Evolutionary conservation across 2,888 invertebrate genomes (phyloP), one percentile per base, ranked within the genome.

Genomic region (Phanerotoma sp.): DNA sequence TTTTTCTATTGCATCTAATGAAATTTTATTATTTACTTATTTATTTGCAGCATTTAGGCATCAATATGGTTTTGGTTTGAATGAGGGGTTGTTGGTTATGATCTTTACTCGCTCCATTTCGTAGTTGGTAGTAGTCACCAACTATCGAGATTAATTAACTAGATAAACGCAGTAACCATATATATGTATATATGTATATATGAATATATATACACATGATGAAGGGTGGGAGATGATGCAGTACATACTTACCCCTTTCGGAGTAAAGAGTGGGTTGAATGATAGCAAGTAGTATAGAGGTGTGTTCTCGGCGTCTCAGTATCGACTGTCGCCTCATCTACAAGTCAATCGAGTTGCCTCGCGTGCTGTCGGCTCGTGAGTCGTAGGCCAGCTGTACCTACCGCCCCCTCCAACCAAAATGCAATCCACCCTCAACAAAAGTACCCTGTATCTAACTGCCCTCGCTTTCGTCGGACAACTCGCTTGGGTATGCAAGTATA

Each of bases 311-410:
- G 48, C 47, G 48, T 52, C 32, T 32, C 41, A 64, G 69, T 71
- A 76, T 75, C 71, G 75, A 73, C 74, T 74, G 72, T 75, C 71
- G 72, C 72, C 75, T 76, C 76, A 76, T 76, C 76, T 76, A 76
- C 76, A 76, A 76, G 76, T 76, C 76, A 76, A 76, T 76, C 74
- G 73, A 69, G 70, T 67, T 63, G n/a, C 57, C 58, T 76, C 69
- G 76, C 76, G 76, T 76, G 76, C 67, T 67, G 63, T 59, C 58
- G 60, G 71, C 73, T 73, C 73, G 71, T 76, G 71, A 74, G 64
- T 60, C 48, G 51, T 52, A 52, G n/a, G 41, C 46, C 62, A 56
- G 53, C 54, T 59, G 62, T 55, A 60, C 57, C 46, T 60, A 48
- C 54, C 55, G 51, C 49, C 51, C 51, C 47, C 51, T 44, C 48